A percentile compares a stretch with the other conserved stretches of the same genome.
Conservation (phyloP, 2,888 invertebrate species). For the Pollenia griseotomentosa region DNA sequence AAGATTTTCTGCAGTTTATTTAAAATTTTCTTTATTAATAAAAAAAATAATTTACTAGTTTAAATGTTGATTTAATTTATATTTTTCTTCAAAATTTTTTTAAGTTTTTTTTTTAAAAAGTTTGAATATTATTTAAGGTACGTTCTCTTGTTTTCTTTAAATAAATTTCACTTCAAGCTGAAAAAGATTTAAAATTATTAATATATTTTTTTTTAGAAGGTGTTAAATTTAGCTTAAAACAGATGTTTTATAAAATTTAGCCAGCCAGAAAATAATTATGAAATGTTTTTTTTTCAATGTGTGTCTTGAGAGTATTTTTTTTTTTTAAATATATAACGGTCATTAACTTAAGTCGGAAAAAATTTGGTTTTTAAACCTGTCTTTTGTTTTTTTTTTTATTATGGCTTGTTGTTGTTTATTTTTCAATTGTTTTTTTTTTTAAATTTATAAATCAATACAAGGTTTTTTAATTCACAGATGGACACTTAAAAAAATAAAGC, state of each 20-base stretch:
- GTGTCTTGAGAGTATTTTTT: background rate
- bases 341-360: slow-evolving; percentile 55
- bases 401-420: slow-evolving; percentile 23
- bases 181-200: background rate
- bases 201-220: background rate
- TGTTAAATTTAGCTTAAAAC: slow-evolving; percentile 46
- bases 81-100: background rate
- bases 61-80: background rate
- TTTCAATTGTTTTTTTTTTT: slow-evolving; percentile 31
- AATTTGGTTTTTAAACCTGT: slow-evolving; percentile 58
- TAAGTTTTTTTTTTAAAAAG: background rate
- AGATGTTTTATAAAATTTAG: slow-evolving; percentile 31
- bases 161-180: slow-evolving; percentile 28
- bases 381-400: slow-evolving; percentile 50
- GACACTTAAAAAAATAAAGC: slow-evolving; percentile 39
- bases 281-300: slow-evolving; percentile 32
- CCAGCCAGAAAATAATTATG: slow-evolving; percentile 12
- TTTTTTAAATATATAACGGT: slow-evolving; percentile 66
- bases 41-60: background rate
- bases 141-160: slow-evolving; percentile 11
- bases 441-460: slow-evolving; percentile 60
- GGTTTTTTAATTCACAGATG: slow-evolving; percentile 65
- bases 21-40: background rate
- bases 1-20: background rate
- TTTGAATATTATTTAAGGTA: slow-evolving; percentile 11